Percentiles rank a stretch among this genome's conserved stretches.
phyloP scores from a whole-genome alignment of 2,888 invertebrate genomes.

The Lacanobia oleracea region DNA sequence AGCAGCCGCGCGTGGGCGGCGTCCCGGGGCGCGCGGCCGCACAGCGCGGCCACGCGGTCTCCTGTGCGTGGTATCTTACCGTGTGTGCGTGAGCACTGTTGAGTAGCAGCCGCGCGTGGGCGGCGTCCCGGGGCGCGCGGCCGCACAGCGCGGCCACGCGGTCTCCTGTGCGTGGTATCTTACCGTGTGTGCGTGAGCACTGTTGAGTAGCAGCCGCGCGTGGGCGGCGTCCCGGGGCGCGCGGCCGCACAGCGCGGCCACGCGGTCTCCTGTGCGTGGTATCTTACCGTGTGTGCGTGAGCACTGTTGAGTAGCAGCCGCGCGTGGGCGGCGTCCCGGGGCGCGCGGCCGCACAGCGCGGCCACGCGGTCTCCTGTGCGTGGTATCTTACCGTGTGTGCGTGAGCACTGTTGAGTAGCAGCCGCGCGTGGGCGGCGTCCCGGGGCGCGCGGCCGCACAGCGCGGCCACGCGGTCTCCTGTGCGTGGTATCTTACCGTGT shows the following conservation, averaged over 20 bases:
- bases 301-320: slow-evolving; percentile 70
- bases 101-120: slow-evolving; percentile 71
- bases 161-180: slow-evolving; percentile 84
- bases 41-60: slow-evolving; percentile 94
- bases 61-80: slow-evolving; percentile 66
- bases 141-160: slow-evolving; percentile 93
- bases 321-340: slow-evolving; percentile 53
- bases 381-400: slow-evolving; percentile 66
- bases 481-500: slow-evolving; percentile 65
- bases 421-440: slow-evolving; percentile 60
- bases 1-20: slow-evolving; percentile 69
- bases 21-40: slow-evolving; percentile 68
- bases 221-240: slow-evolving; percentile 51
- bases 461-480: slow-evolving; percentile 94
- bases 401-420: slow-evolving; percentile 69
- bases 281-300: slow-evolving; percentile 67
- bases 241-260: slow-evolving; percentile 92
- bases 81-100: slow-evolving; percentile 59
- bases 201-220: slow-evolving; percentile 70
- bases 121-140: slow-evolving; percentile 42
- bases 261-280: slow-evolving; percentile 91
- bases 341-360: slow-evolving; percentile 89
- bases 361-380: slow-evolving; percentile 94
- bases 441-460: slow-evolving; percentile 84
- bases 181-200: slow-evolving; percentile 67